A percentile compares a stretch with the other conserved stretches of the same genome.
Evolutionary conservation across 2,113 vertebrate genomes (phyloP).

Genomic region (Cebidichthys violaceus): DNA sequence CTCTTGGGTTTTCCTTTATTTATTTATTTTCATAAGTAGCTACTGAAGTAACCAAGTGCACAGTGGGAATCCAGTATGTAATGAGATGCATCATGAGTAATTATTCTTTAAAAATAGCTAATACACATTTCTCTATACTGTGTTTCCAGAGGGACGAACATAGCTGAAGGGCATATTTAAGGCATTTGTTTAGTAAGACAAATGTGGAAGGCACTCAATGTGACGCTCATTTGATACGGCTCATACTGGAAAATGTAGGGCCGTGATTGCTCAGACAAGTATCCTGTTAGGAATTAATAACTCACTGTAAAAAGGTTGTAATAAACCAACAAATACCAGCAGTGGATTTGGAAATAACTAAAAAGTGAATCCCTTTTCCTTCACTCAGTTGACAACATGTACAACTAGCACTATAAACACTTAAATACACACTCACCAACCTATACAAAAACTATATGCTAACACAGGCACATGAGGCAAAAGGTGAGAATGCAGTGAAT

Average conservation of each 20-base stretch:
- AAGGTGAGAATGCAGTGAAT: neutral
- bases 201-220: conserved; percentile 37
- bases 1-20: neutral
- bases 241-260: conserved; percentile 30
- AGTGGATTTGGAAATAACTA: neutral
- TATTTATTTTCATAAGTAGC: conserved; percentile 3
- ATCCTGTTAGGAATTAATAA: conserved; percentile 7
- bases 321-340: neutral
- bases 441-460: too few species aligned
- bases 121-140: neutral
- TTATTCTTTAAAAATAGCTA: conserved; percentile 32
- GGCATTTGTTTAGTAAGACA: conserved; percentile 51
- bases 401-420: neutral
- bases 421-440: neutral
- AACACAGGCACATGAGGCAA: neutral
- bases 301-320: neutral
- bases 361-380: neutral
- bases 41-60: conserved; percentile 3
- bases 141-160: conserved; percentile 29
- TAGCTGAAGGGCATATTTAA: conserved; percentile 33
- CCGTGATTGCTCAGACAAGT: conserved; percentile 33
- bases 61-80: conserved; percentile 17
- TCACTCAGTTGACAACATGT: neutral
- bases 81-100: conserved; percentile 17
- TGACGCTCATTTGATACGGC: conserved; percentile 45